A percentile compares a stretch with the other conserved stretches of the same genome.
phyloP scores from a whole-genome alignment of 1,140 invertebrate species.

The Solenopsis invicta region DNA sequence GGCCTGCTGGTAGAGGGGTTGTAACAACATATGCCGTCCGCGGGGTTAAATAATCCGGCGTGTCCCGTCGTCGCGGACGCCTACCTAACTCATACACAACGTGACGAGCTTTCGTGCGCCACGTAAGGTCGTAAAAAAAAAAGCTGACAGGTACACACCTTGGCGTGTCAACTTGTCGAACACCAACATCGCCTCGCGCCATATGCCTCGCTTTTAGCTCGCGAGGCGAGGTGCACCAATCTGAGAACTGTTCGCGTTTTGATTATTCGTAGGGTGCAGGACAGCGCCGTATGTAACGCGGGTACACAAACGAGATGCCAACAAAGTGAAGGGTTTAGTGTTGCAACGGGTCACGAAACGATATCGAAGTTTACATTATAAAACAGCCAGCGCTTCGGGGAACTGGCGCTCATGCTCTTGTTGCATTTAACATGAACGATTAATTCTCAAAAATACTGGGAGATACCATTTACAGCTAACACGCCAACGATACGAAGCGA shows the following conservation, averaged over 20 bases:
- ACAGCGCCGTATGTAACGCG: slow-evolving; percentile 12
- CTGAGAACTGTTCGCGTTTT: slow-evolving; percentile 63
- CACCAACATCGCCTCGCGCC: slow-evolving; percentile 62
- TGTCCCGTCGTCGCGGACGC: slow-evolving; percentile 60
- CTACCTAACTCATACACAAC: slow-evolving; percentile 38
- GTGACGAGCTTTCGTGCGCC: slow-evolving; percentile 74
- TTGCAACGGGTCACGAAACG: slow-evolving; percentile 26
- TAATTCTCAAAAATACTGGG: background rate
- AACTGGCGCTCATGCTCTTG: background rate
- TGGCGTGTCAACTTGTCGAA: slow-evolving; percentile 37
- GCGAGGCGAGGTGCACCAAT: slow-evolving; percentile 66
- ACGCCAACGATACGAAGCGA: background rate
- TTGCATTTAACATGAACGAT: background rate
- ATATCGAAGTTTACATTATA: background rate
- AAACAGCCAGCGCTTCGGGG: background rate
- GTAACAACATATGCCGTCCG: slow-evolving; percentile 63
- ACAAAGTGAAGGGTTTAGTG: slow-evolving; percentile 24
- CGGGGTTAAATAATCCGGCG: slow-evolving; percentile 75
- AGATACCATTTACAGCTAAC: background rate
- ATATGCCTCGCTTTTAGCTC: slow-evolving; percentile 74
- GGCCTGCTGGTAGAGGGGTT: slow-evolving; percentile 44
- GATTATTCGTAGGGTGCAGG: slow-evolving; percentile 58
- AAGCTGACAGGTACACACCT: slow-evolving; percentile 52
- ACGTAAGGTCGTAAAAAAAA: slow-evolving; percentile 70
- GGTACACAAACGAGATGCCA: slow-evolving; percentile 29